Conservation (phyloP, 2,113 vertebrate species). For the Pongo abelii region DNA sequence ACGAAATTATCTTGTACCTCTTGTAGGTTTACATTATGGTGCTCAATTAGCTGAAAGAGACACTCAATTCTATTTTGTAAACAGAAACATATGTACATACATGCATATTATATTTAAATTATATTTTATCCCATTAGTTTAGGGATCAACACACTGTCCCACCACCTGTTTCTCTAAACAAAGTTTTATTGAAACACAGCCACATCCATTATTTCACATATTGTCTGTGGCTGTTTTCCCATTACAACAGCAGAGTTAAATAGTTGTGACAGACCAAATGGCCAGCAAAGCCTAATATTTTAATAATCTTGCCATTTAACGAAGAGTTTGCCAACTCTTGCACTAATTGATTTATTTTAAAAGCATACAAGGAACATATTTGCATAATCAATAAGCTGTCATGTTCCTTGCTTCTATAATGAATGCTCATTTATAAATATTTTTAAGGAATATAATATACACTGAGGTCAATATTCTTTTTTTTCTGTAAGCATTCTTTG, state of each 20-base stretch:
- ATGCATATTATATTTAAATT: background rate
- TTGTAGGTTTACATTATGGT: background rate
- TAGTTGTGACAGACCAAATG: background rate
- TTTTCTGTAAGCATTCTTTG: slow-evolving; percentile 19
- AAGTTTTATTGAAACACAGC: background rate
- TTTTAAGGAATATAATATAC: slow-evolving; percentile 38
- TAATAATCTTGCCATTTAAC: slow-evolving; percentile 12
- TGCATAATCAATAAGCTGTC: slow-evolving; percentile 37
- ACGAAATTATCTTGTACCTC: background rate
- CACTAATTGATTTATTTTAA: slow-evolving; percentile 41
- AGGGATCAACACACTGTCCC: background rate
- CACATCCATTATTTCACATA: background rate
- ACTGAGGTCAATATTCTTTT: background rate
- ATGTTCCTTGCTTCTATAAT: background rate
- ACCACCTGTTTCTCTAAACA: background rate
- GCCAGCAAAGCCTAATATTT: background rate
- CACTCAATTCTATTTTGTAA: slow-evolving; percentile 16
- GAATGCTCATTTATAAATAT: slow-evolving; percentile 25
- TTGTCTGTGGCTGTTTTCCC: background rate
- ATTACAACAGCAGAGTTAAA: slow-evolving; percentile 7
- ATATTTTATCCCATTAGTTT: background rate
- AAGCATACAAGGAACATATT: background rate
- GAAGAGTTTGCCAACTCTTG: background rate
- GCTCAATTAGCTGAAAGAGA: background rate
- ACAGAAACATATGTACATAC: background rate